Evolutionary conservation across 2,888 invertebrate genomes (phyloP), one percentile per base, ranked within the genome.

Genomic region (Agrotis clavis): DNA sequence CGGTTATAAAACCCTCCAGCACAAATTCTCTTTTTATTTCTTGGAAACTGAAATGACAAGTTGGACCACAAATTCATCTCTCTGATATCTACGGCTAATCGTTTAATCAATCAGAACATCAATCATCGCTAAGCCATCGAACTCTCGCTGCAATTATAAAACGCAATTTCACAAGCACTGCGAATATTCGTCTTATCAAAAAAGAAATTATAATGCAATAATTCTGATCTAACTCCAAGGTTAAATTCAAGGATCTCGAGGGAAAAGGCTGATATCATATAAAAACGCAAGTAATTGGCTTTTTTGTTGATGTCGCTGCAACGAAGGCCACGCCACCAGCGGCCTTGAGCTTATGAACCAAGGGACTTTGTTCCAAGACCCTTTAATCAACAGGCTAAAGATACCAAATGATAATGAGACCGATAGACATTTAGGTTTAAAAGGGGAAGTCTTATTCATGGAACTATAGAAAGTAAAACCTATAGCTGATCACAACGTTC

Each of bases 201-300:
- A 16, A 59, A 18, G 19, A 74, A 64, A 60, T 54, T 14, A 19
- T 57, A 45, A 25, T 18, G 25, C 14, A 71, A 74, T 62, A 18
- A 25, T 65, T 67, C 59, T 41, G n/a, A 54, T 64, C 18, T 45
- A 18, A 25, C 50, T 14, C 21, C 51, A 69, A 65, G 50, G 64
- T 21, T 60, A 25, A 21, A 51, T 50, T 53, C 48, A 50, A 19
- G n/a, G 30, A 51, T 16, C 11, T 25, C 19, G 41, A 14, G 19
- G 47, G 56, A 54, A 45, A 14, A 54, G 47, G 54, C 51, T 76
- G 77, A 47, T 21, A 56, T 62, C 57, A 69, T 21, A 72, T 53
- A 67, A 77, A 82, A 84, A 74, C 67, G 54, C 74, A 69, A 81
- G 69, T 71, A 83, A 75, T 70, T 60, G 61, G 56, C 53, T 30